A percentile compares a stretch with the other conserved stretches of the same genome.
phyloP scores from a whole-genome alignment of 2,113 vertebrate species.

The Tachycineta bicolor region DNA sequence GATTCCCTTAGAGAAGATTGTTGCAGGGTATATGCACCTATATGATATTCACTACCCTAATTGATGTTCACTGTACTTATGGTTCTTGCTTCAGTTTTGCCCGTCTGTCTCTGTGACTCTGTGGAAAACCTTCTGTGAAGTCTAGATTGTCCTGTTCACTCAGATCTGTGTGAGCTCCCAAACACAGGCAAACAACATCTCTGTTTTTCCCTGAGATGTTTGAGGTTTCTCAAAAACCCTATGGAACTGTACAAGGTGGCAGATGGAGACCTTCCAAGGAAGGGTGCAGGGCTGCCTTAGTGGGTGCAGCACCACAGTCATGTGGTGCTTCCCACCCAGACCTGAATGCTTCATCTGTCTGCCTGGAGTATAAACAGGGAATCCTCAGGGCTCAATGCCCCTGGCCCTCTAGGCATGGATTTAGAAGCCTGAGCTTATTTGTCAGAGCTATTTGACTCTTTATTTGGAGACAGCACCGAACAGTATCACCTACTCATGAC shows the following conservation, averaged over 20 bases:
- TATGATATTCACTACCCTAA: accelerated
- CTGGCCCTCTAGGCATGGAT: background rate
- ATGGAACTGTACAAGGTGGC: background rate
- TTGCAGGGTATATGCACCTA: background rate
- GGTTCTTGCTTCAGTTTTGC: background rate
- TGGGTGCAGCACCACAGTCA: accelerated
- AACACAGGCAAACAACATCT: background rate
- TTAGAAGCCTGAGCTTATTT: background rate
- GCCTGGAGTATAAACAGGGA: background rate
- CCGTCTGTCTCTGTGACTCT: background rate
- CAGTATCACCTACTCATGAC: background rate
- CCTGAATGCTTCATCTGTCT: background rate
- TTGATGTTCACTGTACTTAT: background rate
- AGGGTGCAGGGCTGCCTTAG: accelerated
- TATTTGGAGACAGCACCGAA: background rate
- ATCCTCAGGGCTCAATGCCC: background rate
- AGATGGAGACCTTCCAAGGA: background rate
- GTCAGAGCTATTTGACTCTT: background rate
- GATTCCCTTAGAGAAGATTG: background rate
- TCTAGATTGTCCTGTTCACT: background rate
- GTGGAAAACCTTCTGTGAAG: background rate
- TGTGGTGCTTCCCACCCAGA: background rate
- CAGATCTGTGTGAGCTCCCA: background rate
- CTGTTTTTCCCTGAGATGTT: background rate
- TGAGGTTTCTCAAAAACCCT: background rate